These are phyloP conservation scores for Lepidurus couesii DNA, from an alignment of 1,140 invertebrate species.

Conservation along the genomic window DNA sequence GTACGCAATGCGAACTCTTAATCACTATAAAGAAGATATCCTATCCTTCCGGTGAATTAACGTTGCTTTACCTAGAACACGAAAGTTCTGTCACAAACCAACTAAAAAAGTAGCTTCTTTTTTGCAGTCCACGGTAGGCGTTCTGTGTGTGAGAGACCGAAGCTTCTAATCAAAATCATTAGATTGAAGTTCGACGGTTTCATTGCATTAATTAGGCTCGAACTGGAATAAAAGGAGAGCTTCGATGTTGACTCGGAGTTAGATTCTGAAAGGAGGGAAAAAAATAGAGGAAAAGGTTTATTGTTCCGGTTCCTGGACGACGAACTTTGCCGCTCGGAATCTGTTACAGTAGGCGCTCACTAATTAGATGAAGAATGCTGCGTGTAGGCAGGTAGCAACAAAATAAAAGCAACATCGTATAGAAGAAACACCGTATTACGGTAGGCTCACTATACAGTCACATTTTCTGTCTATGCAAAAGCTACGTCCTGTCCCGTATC, in stretches of 20 bases:
- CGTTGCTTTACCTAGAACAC: not conserved
- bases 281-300: not conserved
- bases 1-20: not conserved
- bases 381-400: not conserved
- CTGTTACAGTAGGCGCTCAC: not conserved
- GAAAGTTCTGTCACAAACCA: not conserved
- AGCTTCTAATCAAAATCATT: not conserved
- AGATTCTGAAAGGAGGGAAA: not conserved
- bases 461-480: not conserved
- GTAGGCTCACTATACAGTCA: not conserved
- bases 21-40: not conserved
- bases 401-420: not conserved
- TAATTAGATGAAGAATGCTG: constrained; percentile 6
- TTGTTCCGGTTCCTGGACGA: not conserved
- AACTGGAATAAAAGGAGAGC: not conserved
- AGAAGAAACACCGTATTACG: not conserved
- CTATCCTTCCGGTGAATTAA: not conserved
- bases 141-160: not conserved
- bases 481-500: not conserved
- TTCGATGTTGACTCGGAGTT: not conserved
- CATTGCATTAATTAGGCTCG: not conserved
- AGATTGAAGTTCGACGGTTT: not conserved
- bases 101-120: not conserved
- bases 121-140: not conserved
- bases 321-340: not conserved